Conservation (phyloP, 2,113 vertebrate genomes). For the Myotis lucifugus region DNA sequence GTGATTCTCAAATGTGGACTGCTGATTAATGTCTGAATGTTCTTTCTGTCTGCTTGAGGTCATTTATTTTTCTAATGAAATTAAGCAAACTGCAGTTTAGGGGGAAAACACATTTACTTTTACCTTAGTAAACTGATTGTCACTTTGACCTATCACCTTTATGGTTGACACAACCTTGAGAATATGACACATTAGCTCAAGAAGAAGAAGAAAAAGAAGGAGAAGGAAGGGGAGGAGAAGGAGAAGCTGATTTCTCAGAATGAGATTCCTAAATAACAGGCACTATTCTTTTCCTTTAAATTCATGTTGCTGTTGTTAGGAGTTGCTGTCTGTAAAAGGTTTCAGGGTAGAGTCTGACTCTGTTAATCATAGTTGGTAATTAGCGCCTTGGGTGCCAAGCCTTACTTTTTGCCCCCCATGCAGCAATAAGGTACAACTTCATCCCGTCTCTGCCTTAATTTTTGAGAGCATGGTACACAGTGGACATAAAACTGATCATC, state of each 20-base stretch:
- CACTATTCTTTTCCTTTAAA: not conserved
- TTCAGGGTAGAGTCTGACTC: not conserved
- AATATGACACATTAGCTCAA: conserved; percentile 31
- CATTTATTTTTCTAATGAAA: conserved; percentile 57
- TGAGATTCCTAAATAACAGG: not conserved
- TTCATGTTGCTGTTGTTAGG: not conserved
- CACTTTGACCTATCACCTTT: conserved; percentile 21
- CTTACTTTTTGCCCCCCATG: not conserved
- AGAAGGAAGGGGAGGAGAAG: too few relatives aligned
- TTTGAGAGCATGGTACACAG: not conserved
- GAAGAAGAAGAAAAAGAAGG: too few relatives aligned
- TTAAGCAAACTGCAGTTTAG: conserved; percentile 35
- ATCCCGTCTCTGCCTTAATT: not conserved
- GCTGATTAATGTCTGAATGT: not conserved
- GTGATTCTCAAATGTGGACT: not conserved
- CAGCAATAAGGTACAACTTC: not conserved
- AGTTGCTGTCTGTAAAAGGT: not conserved
- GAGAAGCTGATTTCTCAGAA: not conserved
- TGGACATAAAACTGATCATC: not conserved
- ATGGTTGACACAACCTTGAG: conserved; percentile 27
- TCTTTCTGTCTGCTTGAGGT: conserved; percentile 8
- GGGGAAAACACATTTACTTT: conserved; percentile 35
- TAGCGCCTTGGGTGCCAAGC: not conserved
- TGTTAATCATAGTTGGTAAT: not conserved
- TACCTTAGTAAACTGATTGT: conserved; percentile 48